Conservation (phyloP, 1,140 invertebrate genomes). For the Idris sp. region DNA sequence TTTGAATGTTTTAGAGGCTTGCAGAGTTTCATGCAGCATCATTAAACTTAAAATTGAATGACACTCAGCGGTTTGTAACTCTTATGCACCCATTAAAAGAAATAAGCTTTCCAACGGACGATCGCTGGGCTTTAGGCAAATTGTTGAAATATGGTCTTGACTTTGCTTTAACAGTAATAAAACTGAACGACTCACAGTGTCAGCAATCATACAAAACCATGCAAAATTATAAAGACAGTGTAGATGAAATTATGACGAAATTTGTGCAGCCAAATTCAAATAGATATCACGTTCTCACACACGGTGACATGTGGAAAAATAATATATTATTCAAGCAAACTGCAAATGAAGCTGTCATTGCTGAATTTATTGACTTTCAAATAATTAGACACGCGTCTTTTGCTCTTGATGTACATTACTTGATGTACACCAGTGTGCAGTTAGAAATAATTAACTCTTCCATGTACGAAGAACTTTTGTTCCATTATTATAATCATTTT, state of each 20-base stretch:
- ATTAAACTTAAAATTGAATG: constrained; percentile 68
- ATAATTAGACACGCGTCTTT: constrained; percentile 66
- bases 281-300: constrained; percentile 68
- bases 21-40: constrained; percentile 74
- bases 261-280: constrained; percentile 19
- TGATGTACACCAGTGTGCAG: constrained; percentile 70
- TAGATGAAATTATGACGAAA: constrained; percentile 21
- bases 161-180: constrained; percentile 40
- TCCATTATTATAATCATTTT: too few relatives aligned
- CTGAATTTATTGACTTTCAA: constrained; percentile 74
- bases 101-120: constrained; percentile 55
- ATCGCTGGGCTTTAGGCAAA: constrained; percentile 13
- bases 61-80: constrained; percentile 60
- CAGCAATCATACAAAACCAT: constrained; percentile 1
- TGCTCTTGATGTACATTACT: constrained; percentile 69
- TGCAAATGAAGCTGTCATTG: constrained; percentile 30
- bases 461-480: too few relatives aligned
- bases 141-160: constrained; percentile 38
- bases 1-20: constrained; percentile 71
- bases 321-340: constrained; percentile 71
- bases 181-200: constrained; percentile 33
- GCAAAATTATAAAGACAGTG: constrained; percentile 3
- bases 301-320: constrained; percentile 76
- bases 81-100: constrained; percentile 57
- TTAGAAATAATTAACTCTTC: constrained; percentile 61